phyloP scores from a whole-genome alignment of 2,888 invertebrate species.

The Phania funesta region DNA sequence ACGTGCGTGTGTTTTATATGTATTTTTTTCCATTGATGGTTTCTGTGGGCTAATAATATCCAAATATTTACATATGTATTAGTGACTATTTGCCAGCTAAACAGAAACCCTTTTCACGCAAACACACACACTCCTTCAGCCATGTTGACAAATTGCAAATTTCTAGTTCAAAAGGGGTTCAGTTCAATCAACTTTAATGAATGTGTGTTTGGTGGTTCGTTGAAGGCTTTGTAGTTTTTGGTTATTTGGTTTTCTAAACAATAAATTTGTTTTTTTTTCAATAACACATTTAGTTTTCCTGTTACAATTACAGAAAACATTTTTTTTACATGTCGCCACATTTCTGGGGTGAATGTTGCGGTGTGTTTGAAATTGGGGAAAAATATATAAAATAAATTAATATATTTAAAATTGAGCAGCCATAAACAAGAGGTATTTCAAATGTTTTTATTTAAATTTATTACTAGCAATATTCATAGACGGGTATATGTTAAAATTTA shows the following conservation, averaged over 20 bases:
- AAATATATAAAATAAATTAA: constrained; percentile 14
- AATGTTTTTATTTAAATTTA: too few relatives aligned
- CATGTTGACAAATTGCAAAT: constrained; percentile 19
- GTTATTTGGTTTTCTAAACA: constrained; percentile 59
- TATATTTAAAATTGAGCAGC: too few relatives aligned
- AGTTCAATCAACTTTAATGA: constrained; percentile 41
- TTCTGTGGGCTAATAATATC: constrained; percentile 58
- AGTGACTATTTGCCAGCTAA: constrained; percentile 33
- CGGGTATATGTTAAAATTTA: too few relatives aligned
- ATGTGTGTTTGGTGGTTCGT: not conserved
- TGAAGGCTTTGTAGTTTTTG: constrained; percentile 35
- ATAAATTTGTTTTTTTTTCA: constrained; percentile 60
- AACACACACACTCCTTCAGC: not conserved
- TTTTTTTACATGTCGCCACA: constrained; percentile 5
- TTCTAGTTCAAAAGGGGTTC: constrained; percentile 5
- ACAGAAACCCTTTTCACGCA: not conserved
- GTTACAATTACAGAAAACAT: not conserved
- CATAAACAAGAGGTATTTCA: too few relatives aligned
- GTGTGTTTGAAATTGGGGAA: constrained; percentile 11
- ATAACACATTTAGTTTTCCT: constrained; percentile 24
- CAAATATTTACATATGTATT: constrained; percentile 60
- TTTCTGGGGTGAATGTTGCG: constrained; percentile 20
- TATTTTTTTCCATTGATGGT: constrained; percentile 49
- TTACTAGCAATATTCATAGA: too few relatives aligned
- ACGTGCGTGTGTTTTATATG: not conserved